Base-by-base conservation (phyloP, 2,888 invertebrate species). In the Keiferia lycopersicella region DNA sequence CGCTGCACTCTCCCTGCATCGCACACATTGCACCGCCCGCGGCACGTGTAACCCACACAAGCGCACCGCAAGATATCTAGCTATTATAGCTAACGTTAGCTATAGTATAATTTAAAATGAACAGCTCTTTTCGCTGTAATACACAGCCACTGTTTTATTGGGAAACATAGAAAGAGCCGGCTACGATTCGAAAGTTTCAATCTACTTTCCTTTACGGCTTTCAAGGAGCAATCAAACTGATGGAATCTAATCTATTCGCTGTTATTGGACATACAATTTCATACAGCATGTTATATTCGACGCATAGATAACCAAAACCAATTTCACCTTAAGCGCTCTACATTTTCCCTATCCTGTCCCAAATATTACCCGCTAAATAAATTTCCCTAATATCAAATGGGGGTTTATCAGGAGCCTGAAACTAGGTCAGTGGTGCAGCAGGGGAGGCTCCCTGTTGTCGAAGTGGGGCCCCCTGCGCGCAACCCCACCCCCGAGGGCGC, bases 391-490 rank as follows among this genome's bases (percentile, higher is more conserved):
- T 51, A 56, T 62, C 38, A 34, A 62, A 34, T 18, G 51, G 61
- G 50, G 39, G 68, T 69, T 34, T 56, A 56, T 56, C 30, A 16
- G 71, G 74, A 76, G 68, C 75, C 75, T 73, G 78, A 78, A 90
- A 86, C 73, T 90, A 77, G 90, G 90, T 89, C 88, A 91, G 77
- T 85, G 82, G 86, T 89, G 89, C 90, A 89, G 78, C 73, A 76
- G 75, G 83, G 83, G 80, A 77, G 81, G 68, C 71, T 70, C 77
- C 80, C 81, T 75, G 74, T 78, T 72, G 73, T 70, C 75, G 63
- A 45, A 65, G 66, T 59, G 67, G 67, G 69, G 66, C 68, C 65
- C 68, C 66, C 69, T 61, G 38, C 66, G 20, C 22, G 50, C 41
- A 18, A 14, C 53, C 22, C 56, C 39, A 22, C 56, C 53, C 51